Evolutionary conservation across 2,113 vertebrate genomes (phyloP).

Genomic region (Vulpes vulpes): DNA sequence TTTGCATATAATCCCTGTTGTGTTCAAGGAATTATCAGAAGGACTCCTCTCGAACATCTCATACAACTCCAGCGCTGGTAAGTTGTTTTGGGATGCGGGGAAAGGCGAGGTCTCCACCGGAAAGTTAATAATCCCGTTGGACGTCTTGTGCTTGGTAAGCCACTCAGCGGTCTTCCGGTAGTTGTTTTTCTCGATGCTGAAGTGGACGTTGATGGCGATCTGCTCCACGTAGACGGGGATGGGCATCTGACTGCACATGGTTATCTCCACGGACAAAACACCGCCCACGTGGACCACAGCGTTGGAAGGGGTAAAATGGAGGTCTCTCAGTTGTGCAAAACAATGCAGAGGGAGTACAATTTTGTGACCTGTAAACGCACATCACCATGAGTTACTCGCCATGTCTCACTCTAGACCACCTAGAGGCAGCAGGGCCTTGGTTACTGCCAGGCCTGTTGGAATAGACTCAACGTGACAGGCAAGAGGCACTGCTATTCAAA

Average conservation of each 20-base stretch:
- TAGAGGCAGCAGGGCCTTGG: neutral
- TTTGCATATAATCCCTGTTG: slow-evolving; percentile 94
- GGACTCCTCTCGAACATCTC: slow-evolving; percentile 96
- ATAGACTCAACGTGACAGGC: fast-evolving
- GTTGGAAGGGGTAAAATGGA: slow-evolving; percentile 92
- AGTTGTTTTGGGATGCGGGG: slow-evolving; percentile 65
- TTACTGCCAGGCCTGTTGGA: fast-evolving
- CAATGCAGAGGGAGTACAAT: slow-evolving; percentile 92
- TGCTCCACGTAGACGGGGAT: slow-evolving; percentile 92
- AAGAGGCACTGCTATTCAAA: fast-evolving
- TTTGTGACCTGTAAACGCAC: slow-evolving; percentile 87
- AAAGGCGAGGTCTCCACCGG: slow-evolving; percentile 69
- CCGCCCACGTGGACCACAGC: slow-evolving; percentile 95
- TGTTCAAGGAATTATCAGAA: slow-evolving; percentile 92
- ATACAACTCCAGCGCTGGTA: slow-evolving; percentile 90
- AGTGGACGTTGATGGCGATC: slow-evolving; percentile 92
- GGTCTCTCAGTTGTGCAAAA: slow-evolving; percentile 92
- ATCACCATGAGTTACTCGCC: neutral
- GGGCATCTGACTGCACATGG: slow-evolving; percentile 94
- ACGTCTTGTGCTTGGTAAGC: slow-evolving; percentile 89
- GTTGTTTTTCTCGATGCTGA: slow-evolving; percentile 92
- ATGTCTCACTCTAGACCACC: fast-evolving
- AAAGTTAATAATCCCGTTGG: slow-evolving; percentile 91
- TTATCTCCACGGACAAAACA: slow-evolving; percentile 91
- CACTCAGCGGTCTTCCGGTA: slow-evolving; percentile 91